phyloP scores from a whole-genome alignment of 2,888 invertebrate species.

The Leptinotarsa peninsularis region DNA sequence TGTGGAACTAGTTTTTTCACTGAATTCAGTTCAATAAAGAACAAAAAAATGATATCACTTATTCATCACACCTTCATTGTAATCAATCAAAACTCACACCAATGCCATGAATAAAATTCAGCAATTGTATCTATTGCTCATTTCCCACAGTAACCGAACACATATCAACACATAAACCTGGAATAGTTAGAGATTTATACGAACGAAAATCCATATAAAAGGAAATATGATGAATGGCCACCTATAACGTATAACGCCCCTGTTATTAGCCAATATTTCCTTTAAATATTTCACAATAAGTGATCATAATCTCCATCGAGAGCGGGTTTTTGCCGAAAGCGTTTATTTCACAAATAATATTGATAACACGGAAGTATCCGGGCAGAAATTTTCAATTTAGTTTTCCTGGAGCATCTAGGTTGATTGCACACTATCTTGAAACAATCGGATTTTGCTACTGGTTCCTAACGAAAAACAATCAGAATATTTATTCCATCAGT shows the following conservation, averaged over 20 bases:
- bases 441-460: no score
- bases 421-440: no score
- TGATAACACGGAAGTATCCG: no score
- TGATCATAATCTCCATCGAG: slow-evolving; percentile 41
- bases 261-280: slow-evolving; percentile 45
- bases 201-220: slow-evolving; percentile 19
- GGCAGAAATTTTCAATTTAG: no score
- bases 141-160: background rate
- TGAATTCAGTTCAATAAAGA: no score
- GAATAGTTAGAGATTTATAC: background rate
- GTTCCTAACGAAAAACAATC: no score
- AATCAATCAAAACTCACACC: background rate
- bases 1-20: no score
- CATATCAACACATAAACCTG: slow-evolving; percentile 3
- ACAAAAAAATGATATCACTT: background rate
- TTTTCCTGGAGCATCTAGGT: no score
- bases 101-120: background rate
- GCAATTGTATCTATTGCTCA: background rate
- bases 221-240: slow-evolving; percentile 32
- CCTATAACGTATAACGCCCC: slow-evolving; percentile 34
- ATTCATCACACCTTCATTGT: background rate
- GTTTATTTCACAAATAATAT: no score
- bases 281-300: slow-evolving; percentile 41
- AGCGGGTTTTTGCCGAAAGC: slow-evolving; percentile 19
- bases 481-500: no score